Evolutionary conservation across 2,888 invertebrate genomes (phyloP).

Genomic region (Lepidocyrtoides sp.): DNA sequence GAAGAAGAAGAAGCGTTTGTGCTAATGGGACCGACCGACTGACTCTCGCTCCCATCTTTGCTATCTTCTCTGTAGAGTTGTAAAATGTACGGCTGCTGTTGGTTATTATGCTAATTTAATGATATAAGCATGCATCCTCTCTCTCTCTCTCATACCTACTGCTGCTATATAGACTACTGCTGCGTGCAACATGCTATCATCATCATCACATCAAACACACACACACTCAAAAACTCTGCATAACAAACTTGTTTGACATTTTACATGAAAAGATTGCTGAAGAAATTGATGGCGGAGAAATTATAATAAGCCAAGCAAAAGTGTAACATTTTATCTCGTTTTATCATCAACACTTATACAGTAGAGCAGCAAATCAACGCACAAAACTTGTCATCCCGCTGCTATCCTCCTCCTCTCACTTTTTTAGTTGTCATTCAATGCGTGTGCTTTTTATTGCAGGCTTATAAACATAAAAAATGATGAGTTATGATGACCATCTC

Average conservation of each 20-base stretch:
- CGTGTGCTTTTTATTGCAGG: not conserved
- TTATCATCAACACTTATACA: slow-evolving; percentile 38
- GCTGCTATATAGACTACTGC: not conserved
- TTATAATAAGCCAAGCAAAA: slow-evolving; percentile 37
- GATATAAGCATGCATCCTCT: slow-evolving; percentile 20
- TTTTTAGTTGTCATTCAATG: slow-evolving; percentile 25
- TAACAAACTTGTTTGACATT: slow-evolving; percentile 73
- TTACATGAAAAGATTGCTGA: slow-evolving; percentile 50
- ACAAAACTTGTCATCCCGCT: not conserved
- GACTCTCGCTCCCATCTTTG: not conserved
- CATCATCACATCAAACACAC: slow-evolving; percentile 29
- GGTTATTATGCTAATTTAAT: slow-evolving; percentile 55
- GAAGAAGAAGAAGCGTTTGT: slow-evolving; percentile 44
- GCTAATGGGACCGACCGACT: slow-evolving; percentile 60
- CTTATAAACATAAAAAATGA: slow-evolving; percentile 13
- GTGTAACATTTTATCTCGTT: slow-evolving; percentile 41
- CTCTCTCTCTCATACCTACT: too few relatives aligned
- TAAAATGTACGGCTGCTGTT: not conserved
- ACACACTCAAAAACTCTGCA: not conserved
- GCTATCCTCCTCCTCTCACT: slow-evolving; percentile 16
- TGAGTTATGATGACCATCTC: slow-evolving; percentile 32
- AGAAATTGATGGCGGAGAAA: slow-evolving; percentile 50
- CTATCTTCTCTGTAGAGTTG: not conserved
- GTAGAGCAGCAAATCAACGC: slow-evolving; percentile 18
- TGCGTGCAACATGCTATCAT: slow-evolving; percentile 60